These are phyloP conservation scores for Serripes groenlandicus DNA, from an alignment of 2,888 invertebrate species.

Conservation along the genomic window DNA sequence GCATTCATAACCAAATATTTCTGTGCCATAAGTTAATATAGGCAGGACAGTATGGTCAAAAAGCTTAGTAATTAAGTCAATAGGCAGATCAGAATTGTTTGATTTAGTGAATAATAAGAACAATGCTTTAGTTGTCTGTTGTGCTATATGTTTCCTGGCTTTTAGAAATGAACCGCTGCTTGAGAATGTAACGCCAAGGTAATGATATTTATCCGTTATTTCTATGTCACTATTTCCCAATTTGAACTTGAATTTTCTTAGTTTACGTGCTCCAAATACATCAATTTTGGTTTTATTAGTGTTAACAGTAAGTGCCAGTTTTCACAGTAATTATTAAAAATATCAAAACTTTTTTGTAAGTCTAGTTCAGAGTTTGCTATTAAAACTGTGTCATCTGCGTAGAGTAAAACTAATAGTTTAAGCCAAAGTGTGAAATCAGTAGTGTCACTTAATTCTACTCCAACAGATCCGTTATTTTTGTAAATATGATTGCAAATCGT, in stretches of 20 bases:
- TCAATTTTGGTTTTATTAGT: constrained; percentile 17
- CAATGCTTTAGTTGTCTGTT: constrained; percentile 30
- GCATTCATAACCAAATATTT: constrained; percentile 16
- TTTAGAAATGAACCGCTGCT: constrained; percentile 7
- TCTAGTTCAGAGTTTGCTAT: constrained; percentile 30
- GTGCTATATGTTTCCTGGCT: neutral
- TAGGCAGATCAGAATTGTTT: constrained; percentile 1
- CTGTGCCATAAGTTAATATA: constrained; percentile 27
- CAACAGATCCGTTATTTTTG: neutral
- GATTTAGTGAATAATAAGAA: constrained; percentile 2
- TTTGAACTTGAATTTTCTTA: neutral
- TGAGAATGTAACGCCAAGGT: constrained; percentile 21
- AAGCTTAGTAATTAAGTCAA: constrained; percentile 18
- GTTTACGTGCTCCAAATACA: constrained; percentile 20
- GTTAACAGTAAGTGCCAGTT: constrained; percentile 38
- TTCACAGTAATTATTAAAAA: constrained; percentile 44
- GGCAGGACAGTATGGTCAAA: constrained; percentile 39
- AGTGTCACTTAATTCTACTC: constrained; percentile 5
- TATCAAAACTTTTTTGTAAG: constrained; percentile 32
- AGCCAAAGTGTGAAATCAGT: neutral
- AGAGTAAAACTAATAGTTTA: constrained; percentile 38
- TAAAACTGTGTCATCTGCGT: constrained; percentile 58
- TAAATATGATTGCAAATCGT: constrained; percentile 1
- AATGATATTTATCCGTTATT: constrained; percentile 6
- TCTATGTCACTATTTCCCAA: constrained; percentile 4